Conservation (phyloP, 2,113 vertebrate species). For the Prietella phreatophila region DNA sequence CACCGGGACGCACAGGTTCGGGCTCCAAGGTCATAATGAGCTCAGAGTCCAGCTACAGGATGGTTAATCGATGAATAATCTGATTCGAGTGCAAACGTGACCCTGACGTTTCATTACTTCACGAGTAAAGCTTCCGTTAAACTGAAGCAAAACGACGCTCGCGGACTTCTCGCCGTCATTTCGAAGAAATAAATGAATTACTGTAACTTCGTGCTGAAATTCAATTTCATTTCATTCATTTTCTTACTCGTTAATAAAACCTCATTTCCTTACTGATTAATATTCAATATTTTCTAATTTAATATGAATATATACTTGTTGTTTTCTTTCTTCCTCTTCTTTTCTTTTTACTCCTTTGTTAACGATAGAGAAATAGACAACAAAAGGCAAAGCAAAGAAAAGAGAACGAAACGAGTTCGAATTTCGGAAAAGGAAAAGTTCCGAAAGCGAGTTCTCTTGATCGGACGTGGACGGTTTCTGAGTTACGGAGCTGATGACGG, state of each 20-base stretch:
- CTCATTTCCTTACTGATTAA: too few species aligned
- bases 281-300: too few species aligned
- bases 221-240: too few species aligned
- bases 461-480: neutral
- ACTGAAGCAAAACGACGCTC: neutral
- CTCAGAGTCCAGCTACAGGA: neutral
- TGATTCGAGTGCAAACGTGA: neutral
- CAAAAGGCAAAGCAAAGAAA: too few species aligned
- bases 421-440: too few species aligned
- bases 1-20: constrained; percentile 16
- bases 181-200: too few species aligned
- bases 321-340: too few species aligned
- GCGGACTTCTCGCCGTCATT: neutral
- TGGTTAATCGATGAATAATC: neutral
- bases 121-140: neutral
- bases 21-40: neutral
- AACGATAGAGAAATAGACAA: too few species aligned
- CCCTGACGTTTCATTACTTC: neutral
- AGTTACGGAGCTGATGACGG: neutral
- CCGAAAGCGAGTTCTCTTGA: neutral
- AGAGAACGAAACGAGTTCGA: too few species aligned
- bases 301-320: too few species aligned
- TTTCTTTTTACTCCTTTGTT: too few species aligned
- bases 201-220: neutral
- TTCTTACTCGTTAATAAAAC: too few species aligned